Evolutionary conservation across 1,140 invertebrate genomes (phyloP).

Genomic region (Drosophila malerkotliana): DNA sequence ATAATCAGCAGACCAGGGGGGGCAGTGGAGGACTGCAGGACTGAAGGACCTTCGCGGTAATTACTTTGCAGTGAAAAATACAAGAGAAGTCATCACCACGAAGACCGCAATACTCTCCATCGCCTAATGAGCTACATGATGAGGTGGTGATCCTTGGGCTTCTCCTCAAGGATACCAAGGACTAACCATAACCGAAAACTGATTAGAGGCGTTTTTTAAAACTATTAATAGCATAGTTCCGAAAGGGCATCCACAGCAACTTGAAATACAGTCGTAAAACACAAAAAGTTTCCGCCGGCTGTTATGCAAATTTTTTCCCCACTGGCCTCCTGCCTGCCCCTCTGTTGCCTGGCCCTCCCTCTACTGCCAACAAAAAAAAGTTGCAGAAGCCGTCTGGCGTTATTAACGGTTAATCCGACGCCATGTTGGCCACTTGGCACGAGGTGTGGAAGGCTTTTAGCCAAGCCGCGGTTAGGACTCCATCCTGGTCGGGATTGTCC

Average conservation of each 20-base stretch:
- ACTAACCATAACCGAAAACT: background rate
- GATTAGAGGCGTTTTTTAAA: background rate
- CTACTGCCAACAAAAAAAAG: conserved; percentile 13
- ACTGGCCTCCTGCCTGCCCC: no score
- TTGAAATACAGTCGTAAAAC: conserved; percentile 60
- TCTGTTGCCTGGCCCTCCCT: background rate
- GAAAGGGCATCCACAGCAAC: conserved; percentile 6
- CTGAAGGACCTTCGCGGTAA: conserved; percentile 47
- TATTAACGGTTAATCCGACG: conserved; percentile 75
- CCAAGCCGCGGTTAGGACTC: background rate
- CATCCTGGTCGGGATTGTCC: no score
- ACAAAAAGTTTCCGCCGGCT: conserved; percentile 71
- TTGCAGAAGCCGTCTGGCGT: conserved; percentile 33
- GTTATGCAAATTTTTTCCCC: conserved; percentile 69
- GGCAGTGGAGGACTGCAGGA: background rate
- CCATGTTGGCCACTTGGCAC: conserved; percentile 32
- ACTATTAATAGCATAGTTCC: background rate
- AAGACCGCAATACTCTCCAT: background rate
- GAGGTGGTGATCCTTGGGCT: background rate
- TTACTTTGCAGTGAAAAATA: conserved; percentile 62
- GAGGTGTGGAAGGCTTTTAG: conserved; percentile 12
- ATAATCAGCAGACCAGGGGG: background rate
- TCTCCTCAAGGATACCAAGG: background rate
- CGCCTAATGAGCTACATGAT: background rate
- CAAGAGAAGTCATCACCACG: conserved; percentile 10